Evolutionary conservation across 2,797 vertebrate species (phyloP).

Genomic region (Dromococcyx pavoninus): DNA sequence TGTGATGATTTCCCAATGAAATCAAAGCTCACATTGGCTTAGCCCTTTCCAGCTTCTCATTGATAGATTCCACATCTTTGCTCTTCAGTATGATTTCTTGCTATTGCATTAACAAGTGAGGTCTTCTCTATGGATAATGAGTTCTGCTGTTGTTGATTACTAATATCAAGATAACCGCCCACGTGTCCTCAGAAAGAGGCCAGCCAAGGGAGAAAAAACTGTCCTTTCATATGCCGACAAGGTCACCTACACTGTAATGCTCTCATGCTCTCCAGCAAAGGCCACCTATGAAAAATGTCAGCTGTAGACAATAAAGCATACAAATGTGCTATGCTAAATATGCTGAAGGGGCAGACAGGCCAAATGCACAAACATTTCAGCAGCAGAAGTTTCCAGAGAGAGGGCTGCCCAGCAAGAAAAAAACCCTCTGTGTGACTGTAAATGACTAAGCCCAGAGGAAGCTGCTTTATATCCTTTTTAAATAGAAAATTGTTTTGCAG

Average conservation of each 20-base stretch:
- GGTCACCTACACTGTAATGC: neutral
- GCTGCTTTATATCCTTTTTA: neutral
- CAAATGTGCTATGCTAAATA: neutral
- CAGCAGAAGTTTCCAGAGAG: neutral
- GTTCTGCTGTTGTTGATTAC: neutral
- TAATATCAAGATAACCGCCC: neutral
- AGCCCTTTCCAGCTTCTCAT: neutral
- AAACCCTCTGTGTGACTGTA: accelerated
- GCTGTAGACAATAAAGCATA: neutral
- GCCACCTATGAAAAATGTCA: neutral
- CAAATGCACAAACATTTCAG: neutral
- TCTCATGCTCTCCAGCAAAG: neutral
- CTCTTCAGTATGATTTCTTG: neutral
- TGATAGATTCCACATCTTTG: neutral
- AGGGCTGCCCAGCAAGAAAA: neutral
- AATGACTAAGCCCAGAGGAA: neutral
- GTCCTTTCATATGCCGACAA: neutral
- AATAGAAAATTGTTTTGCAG: neutral
- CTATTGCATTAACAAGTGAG: neutral
- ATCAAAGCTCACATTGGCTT: neutral
- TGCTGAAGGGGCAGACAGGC: neutral
- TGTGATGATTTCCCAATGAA: neutral
- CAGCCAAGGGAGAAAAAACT: neutral
- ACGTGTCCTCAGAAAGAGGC: neutral
- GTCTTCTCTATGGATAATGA: neutral